Base-by-base conservation (phyloP, 2,797 vertebrate species). In the Lophius americanus region DNA sequence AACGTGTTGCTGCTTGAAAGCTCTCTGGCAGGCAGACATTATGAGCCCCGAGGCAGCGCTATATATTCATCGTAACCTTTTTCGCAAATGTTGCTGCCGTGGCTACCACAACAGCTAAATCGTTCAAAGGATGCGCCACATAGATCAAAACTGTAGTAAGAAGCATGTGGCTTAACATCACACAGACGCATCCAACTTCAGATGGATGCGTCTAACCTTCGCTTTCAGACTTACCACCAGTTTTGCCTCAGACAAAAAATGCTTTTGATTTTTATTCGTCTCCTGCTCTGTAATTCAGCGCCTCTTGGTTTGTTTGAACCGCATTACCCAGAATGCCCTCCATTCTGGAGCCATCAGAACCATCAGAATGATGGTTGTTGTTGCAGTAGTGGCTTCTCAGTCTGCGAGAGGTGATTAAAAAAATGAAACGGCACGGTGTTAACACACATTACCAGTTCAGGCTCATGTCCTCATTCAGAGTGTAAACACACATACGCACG, bases 1-100 rank as follows among this genome's bases (percentile, higher is more conserved):
- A 90, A 87, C 92, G 50, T 93, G 94, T 89, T 87, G 69, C 69
- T 78, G 88, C 95, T 90, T 94, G 95, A 55, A 61, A 78, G 64
- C 78, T 81, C 65, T 77, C 83, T 85, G 79, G 84, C 84, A 84
- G 65, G 51, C 76, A 79, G 58, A 75, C 33, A 9, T 50, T 65
- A 35, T n/a, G 61, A 73, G 75, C 53, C 63, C 64, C 54, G 44
- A 57, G 64, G 63, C 55, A 68, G 72, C 37, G 3, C 73, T 85
- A 42, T 14, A 33, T 74, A 73, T 80, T 60, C 60, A 61, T 47
- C 2, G 23, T 70, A 39, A 49, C 43, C 42, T 71, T 65, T 59
- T n/a, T 66, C 47, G 68, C 42, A 12, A 55, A 38, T 58, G 72
- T 52, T 57, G 7, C 35, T 46, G 7, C 39, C 14, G 38, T 8